phyloP scores from a whole-genome alignment of 2,888 invertebrate genomes.

The Sturmia bella region DNA sequence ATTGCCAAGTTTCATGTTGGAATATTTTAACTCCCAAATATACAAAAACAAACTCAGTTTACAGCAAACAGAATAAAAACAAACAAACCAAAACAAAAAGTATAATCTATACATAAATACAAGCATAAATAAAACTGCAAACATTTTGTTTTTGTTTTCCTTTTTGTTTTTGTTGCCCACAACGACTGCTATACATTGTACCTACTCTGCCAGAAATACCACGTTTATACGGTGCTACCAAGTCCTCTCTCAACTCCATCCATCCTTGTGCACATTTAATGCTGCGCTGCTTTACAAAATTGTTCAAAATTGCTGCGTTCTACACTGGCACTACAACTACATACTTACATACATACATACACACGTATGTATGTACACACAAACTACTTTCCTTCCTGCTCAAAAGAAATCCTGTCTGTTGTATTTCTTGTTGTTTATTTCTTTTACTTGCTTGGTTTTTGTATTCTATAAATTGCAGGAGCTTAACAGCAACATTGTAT shows the following conservation, averaged over 20 bases:
- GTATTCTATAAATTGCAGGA: slow-evolving; percentile 39
- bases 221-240: slow-evolving; percentile 1
- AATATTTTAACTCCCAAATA: slow-evolving; percentile 45
- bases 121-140: slow-evolving; percentile 54
- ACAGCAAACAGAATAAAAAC: slow-evolving; percentile 23
- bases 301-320: slow-evolving; percentile 1
- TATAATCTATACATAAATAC: slow-evolving; percentile 17
- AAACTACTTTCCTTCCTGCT: slow-evolving; percentile 61
- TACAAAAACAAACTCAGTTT: slow-evolving; percentile 27
- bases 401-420: slow-evolving; percentile 65
- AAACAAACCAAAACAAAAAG: slow-evolving; percentile 36
- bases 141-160: not conserved
- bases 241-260: slow-evolving; percentile 14
- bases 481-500: slow-evolving; percentile 23
- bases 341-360: not conserved
- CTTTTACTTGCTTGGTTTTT: slow-evolving; percentile 1
- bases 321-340: slow-evolving; percentile 16
- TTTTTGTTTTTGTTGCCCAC: slow-evolving; percentile 2
- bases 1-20: slow-evolving; percentile 60
- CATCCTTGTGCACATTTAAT: not conserved
- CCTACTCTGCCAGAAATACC: slow-evolving; percentile 5
- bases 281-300: slow-evolving; percentile 11
- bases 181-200: slow-evolving; percentile 19
- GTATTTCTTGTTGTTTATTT: slow-evolving; percentile 24
- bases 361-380: too few relatives aligned